Percentiles rank a stretch among this genome's conserved stretches.
These are phyloP conservation scores for Entomyzon cyanotis DNA, from an alignment of 2,113 vertebrate genomes.

Conservation along the genomic window DNA sequence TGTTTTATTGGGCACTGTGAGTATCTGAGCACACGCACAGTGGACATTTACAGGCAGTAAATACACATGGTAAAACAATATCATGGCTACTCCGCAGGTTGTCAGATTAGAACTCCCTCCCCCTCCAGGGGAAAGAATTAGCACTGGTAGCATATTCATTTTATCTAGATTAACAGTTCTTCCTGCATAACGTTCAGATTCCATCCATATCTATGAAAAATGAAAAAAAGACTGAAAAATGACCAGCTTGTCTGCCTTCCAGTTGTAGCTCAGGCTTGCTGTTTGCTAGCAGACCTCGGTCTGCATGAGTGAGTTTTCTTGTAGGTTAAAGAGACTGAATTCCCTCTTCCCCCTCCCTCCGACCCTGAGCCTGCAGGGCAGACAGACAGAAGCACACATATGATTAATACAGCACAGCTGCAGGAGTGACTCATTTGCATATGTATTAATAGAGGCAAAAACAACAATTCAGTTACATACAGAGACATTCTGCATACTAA, in stretches of 20 bases:
- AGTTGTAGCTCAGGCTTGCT: slow-evolving; percentile 28
- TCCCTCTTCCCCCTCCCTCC: slow-evolving; percentile 51
- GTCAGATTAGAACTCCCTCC: neutral
- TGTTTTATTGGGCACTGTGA: neutral
- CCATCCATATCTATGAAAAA: neutral
- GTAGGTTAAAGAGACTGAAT: slow-evolving; percentile 67
- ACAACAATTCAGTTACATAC: slow-evolving; percentile 81
- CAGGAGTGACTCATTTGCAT: slow-evolving; percentile 74
- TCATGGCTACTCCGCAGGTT: neutral
- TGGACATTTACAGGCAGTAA: neutral
- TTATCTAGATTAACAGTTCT: slow-evolving; percentile 14
- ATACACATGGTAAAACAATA: neutral
- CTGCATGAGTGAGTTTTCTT: slow-evolving; percentile 68
- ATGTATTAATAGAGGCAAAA: slow-evolving; percentile 82
- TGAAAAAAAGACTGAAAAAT: slow-evolving; percentile 44
- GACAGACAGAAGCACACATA: slow-evolving; percentile 76
- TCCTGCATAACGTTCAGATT: slow-evolving; percentile 26
- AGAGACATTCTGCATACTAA: slow-evolving; percentile 77
- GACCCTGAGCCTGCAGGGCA: slow-evolving; percentile 71
- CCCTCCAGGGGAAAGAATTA: slow-evolving; percentile 22
- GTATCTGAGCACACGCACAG: neutral
- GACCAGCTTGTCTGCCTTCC: slow-evolving; percentile 10
- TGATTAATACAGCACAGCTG: slow-evolving; percentile 84
- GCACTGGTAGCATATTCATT: neutral
- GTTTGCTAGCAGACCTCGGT: slow-evolving; percentile 62